phyloP scores from a whole-genome alignment of 2,113 vertebrate genomes.

The Bujurquina vittata region DNA sequence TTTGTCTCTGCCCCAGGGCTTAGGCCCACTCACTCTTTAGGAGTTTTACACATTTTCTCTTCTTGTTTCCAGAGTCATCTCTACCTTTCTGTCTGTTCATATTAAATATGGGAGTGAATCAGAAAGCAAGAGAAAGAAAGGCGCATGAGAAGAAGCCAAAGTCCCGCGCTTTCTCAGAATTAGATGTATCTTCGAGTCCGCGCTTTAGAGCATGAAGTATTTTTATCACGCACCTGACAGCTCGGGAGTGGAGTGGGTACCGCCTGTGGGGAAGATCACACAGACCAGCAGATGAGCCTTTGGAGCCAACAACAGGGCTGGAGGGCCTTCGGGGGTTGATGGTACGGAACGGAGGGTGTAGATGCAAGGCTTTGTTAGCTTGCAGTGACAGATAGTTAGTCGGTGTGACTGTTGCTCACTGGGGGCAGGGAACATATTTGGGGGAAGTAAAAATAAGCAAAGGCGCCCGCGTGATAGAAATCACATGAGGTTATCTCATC shows the following conservation, averaged over 20 bases:
- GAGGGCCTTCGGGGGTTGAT: background rate
- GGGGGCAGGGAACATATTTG: constrained; percentile 27
- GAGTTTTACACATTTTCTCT: constrained; percentile 40
- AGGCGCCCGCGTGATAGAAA: constrained; percentile 23
- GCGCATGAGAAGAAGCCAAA: constrained; percentile 17
- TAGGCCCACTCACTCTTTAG: constrained; percentile 50
- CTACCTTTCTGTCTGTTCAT: constrained; percentile 42
- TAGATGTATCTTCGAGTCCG: constrained; percentile 16
- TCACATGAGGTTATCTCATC: constrained; percentile 29
- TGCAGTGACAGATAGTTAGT: constrained; percentile 47
- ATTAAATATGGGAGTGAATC: constrained; percentile 26
- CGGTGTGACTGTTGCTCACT: constrained; percentile 18
- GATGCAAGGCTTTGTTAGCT: constrained; percentile 25
- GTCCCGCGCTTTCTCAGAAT: constrained; percentile 16
- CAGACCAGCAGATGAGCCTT: constrained; percentile 25
- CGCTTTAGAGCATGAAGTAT: background rate
- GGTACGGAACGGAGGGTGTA: background rate
- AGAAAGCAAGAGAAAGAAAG: background rate
- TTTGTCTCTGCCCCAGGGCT: constrained; percentile 65
- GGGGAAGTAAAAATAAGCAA: constrained; percentile 39
- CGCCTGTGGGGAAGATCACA: constrained; percentile 58
- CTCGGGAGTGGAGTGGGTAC: constrained; percentile 36
- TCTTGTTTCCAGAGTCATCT: constrained; percentile 33
- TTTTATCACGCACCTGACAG: constrained; percentile 65
- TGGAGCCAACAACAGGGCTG: background rate